Percentiles rank a stretch among this genome's conserved stretches.
Conservation (phyloP, 2,797 vertebrate species). For the Gallinago solitaria region DNA sequence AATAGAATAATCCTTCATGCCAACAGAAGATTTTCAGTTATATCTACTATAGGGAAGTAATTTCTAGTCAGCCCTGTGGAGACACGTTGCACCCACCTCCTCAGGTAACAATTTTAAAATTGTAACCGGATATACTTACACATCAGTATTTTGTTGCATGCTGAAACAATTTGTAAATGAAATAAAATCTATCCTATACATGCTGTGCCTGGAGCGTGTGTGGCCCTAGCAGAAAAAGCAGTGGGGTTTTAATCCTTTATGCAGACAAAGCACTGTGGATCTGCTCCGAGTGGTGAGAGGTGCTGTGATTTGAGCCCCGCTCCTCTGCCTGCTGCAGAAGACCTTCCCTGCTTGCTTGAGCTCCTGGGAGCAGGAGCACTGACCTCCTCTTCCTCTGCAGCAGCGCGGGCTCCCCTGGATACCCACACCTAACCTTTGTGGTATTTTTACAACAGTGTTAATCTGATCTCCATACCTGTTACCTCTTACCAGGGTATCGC, state of each 20-base stretch:
- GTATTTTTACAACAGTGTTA: neutral
- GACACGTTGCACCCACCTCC: neutral
- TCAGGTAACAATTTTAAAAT: neutral
- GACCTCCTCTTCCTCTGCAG: neutral
- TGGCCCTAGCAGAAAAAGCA: neutral
- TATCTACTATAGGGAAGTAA: neutral
- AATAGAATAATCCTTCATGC: neutral
- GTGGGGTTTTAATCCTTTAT: neutral
- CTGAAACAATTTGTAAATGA: neutral
- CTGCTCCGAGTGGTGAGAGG: neutral
- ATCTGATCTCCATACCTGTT: neutral
- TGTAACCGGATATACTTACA: neutral
- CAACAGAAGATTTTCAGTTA: neutral
- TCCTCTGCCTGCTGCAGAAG: neutral
- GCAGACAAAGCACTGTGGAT: neutral
- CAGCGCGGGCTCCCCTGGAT: neutral
- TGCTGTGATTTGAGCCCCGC: rapidly evolving
- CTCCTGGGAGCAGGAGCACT: rapidly evolving
- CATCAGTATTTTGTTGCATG: neutral
- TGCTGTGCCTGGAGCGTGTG: neutral
- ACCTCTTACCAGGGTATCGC: neutral
- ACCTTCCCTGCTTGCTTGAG: neutral
- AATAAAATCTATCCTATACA: neutral
- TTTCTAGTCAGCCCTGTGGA: neutral
- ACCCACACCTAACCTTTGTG: neutral